A percentile compares a stretch with the other conserved stretches of the same genome.
These are phyloP conservation scores for Branchinecta sandiegonensis DNA, from an alignment of 2,888 invertebrate genomes.

Conservation along the genomic window DNA sequence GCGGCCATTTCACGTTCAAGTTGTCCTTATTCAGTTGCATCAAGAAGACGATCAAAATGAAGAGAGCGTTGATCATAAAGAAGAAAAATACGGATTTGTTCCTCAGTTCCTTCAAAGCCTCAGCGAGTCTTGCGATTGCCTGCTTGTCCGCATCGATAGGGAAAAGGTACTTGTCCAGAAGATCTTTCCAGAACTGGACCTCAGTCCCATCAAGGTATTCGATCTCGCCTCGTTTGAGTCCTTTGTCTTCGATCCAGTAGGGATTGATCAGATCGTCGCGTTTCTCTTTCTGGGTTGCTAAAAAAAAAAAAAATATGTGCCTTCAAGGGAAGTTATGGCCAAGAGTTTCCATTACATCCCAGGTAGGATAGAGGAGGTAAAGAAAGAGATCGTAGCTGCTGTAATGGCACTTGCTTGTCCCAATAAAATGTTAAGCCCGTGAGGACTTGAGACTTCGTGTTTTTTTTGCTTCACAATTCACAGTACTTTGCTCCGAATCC, in stretches of 20 bases:
- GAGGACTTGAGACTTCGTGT: too few species aligned
- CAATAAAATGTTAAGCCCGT: too few species aligned
- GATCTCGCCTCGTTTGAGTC: constrained; percentile 74
- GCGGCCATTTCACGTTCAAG: constrained; percentile 90
- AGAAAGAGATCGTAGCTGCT: too few species aligned
- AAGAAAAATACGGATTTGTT: constrained; percentile 91
- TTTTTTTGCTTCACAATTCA: too few species aligned
- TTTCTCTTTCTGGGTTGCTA: constrained; percentile 35
- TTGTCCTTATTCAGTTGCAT: constrained; percentile 96
- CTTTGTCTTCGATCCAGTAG: constrained; percentile 84
- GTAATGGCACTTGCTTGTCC: too few species aligned
- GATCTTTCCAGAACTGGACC: constrained; percentile 79
- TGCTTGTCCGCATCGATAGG: constrained; percentile 85
- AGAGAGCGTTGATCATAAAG: constrained; percentile 97
- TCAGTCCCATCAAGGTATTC: constrained; percentile 73
- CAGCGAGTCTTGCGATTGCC: constrained; percentile 81
- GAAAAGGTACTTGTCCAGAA: constrained; percentile 82
- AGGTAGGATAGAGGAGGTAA: too few species aligned
- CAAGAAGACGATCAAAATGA: constrained; percentile 95
- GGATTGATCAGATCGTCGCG: constrained; percentile 78
- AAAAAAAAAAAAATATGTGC: not conserved
- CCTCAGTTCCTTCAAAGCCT: constrained; percentile 80
- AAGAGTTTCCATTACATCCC: too few species aligned
- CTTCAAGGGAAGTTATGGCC: too few species aligned
- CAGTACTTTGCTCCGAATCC: too few species aligned